phyloP scores from a whole-genome alignment of 1,140 invertebrate genomes.

The Drosophila trapezifrons region DNA sequence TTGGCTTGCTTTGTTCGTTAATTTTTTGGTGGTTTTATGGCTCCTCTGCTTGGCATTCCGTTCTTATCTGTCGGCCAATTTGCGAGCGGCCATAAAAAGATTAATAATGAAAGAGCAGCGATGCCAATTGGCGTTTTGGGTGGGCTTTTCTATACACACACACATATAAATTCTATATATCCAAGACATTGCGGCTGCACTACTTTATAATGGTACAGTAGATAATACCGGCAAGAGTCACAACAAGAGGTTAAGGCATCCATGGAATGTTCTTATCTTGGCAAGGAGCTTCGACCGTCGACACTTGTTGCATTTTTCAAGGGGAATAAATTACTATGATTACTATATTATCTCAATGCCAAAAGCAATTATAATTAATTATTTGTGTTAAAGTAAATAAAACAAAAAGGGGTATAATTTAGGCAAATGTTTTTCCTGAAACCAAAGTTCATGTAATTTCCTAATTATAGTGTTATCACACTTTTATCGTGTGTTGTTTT shows the following conservation, averaged over 20 bases:
- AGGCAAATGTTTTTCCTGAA: neutral
- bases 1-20: slow-evolving; percentile 53
- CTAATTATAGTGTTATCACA: slow-evolving; percentile 6
- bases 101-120: slow-evolving; percentile 59
- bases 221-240: neutral
- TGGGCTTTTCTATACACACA: slow-evolving; percentile 27
- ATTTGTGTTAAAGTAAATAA: neutral
- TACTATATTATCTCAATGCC: too few species aligned
- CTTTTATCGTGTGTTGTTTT: neutral
- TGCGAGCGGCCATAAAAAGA: slow-evolving; percentile 63
- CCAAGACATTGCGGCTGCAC: neutral
- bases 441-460: slow-evolving; percentile 3
- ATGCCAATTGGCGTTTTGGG: slow-evolving; percentile 55
- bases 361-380: too few species aligned
- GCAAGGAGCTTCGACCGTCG: neutral
- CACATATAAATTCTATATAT: neutral
- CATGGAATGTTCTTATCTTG: slow-evolving; percentile 12
- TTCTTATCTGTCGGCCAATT: slow-evolving; percentile 47
- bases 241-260: neutral
- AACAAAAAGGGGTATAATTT: neutral
- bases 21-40: slow-evolving; percentile 66
- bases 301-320: slow-evolving; percentile 8
- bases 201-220: slow-evolving; percentile 2
- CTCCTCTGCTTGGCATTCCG: slow-evolving; percentile 31
- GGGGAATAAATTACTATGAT: too few species aligned